Conservation (phyloP, 2,888 invertebrate species). For the Noctua fimbriata region DNA sequence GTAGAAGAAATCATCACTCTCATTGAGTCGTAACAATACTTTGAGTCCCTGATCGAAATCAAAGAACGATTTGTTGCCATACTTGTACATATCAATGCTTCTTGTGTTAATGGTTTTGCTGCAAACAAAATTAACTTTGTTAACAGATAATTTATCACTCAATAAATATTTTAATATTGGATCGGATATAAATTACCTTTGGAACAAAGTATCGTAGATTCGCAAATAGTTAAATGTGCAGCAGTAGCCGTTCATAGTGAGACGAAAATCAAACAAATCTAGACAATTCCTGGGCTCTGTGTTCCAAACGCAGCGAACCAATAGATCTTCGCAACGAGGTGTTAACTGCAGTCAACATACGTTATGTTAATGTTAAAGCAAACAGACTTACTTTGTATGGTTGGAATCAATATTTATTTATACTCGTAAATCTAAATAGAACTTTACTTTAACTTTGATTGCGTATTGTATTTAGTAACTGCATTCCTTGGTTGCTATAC, state of each 20-base stretch:
- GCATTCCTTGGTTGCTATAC: background rate
- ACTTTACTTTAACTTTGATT: background rate
- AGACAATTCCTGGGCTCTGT: conserved; percentile 82
- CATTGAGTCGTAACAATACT: conserved; percentile 80
- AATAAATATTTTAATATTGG: background rate
- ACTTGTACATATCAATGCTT: conserved; percentile 82
- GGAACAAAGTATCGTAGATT: conserved; percentile 79
- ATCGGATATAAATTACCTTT: conserved; percentile 73
- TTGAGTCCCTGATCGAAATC: conserved; percentile 85
- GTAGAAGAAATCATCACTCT: conserved; percentile 88
- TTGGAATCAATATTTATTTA: conserved; percentile 14
- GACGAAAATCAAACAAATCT: conserved; percentile 88
- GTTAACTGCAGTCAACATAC: conserved; percentile 79
- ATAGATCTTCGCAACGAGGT: conserved; percentile 86
- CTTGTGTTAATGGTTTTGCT: conserved; percentile 70
- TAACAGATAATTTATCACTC: background rate
- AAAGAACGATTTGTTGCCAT: conserved; percentile 85
- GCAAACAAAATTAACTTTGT: conserved; percentile 56
- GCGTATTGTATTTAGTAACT: background rate
- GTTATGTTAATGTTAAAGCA: conserved; percentile 25
- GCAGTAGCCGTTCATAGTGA: conserved; percentile 91
- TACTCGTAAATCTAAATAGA: background rate
- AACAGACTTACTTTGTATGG: background rate
- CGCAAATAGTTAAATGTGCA: conserved; percentile 91
- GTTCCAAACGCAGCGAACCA: conserved; percentile 89